Percentiles rank a stretch among this genome's conserved stretches.
Evolutionary conservation across 2,113 vertebrate species (phyloP).

Genomic region (Megaceryle maxima): DNA sequence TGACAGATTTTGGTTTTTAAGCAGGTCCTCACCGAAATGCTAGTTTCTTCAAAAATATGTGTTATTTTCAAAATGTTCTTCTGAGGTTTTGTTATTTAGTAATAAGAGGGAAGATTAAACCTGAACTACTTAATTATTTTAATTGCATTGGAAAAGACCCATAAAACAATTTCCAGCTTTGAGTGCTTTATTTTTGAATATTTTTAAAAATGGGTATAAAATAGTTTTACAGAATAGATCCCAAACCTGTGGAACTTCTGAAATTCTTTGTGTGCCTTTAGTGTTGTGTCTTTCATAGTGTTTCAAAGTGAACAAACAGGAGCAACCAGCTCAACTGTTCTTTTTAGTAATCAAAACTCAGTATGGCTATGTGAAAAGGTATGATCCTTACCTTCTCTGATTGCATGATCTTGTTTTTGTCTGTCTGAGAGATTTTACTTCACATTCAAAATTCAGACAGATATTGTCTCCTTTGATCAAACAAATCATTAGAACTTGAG

Average conservation of each 20-base stretch:
- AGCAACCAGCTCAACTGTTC: background rate
- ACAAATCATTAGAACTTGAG: background rate
- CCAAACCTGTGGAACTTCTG: background rate
- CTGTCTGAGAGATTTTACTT: background rate
- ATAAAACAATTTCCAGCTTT: background rate
- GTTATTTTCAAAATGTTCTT: no score
- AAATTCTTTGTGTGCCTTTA: background rate
- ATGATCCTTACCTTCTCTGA: background rate
- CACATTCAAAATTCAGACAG: background rate
- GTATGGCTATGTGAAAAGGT: background rate
- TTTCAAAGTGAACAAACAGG: background rate
- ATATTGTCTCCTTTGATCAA: background rate
- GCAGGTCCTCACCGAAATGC: background rate
- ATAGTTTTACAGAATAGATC: background rate
- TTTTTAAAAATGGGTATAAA: background rate
- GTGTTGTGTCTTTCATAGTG: background rate
- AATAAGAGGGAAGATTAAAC: background rate
- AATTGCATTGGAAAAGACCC: background rate
- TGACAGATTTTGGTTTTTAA: background rate
- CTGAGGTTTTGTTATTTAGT: background rate
- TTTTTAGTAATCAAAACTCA: background rate
- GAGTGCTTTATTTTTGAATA: background rate
- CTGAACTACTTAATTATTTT: background rate
- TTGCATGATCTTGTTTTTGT: background rate
- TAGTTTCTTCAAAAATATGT: background rate